These are phyloP conservation scores for Lomographa bimaculata DNA, from an alignment of 2,888 invertebrate genomes.

Conservation along the genomic window DNA sequence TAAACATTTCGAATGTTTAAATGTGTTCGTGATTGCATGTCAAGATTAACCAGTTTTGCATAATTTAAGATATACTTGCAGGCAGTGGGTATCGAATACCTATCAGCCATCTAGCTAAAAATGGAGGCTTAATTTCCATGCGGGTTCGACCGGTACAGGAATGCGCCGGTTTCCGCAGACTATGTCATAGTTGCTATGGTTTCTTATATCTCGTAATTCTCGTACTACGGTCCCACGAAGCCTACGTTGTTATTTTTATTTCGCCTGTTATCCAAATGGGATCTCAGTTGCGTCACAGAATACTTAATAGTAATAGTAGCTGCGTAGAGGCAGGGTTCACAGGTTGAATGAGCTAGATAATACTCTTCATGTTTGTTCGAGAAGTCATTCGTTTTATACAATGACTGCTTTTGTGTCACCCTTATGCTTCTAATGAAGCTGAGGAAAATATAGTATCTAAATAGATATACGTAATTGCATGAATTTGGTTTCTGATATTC, in stretches of 20 bases:
- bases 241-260: slow-evolving; percentile 45
- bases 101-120: slow-evolving; percentile 10
- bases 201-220: too few species aligned
- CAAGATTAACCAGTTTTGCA: too few species aligned
- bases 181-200: slow-evolving; percentile 3
- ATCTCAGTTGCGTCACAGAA: too few species aligned
- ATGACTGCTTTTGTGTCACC: slow-evolving; percentile 3
- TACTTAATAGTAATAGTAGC: too few species aligned
- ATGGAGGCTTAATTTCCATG: slow-evolving; percentile 21
- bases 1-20: too few species aligned
- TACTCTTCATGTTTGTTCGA: slow-evolving; percentile 20
- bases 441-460: too few species aligned
- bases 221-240: slow-evolving; percentile 33
- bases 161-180: slow-evolving; percentile 21
- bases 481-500: too few species aligned
- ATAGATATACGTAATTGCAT: too few species aligned
- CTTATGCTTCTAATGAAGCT: too few species aligned
- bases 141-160: slow-evolving; percentile 22
- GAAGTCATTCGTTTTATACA: slow-evolving; percentile 34
- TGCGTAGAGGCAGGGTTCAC: slow-evolving; percentile 44
- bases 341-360: slow-evolving; percentile 44
- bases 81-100: too few species aligned
- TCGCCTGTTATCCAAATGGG: slow-evolving; percentile 32
- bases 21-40: too few species aligned
- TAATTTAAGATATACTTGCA: too few species aligned